A percentile compares a stretch with the other conserved stretches of the same genome.
Evolutionary conservation across 2,888 invertebrate species (phyloP).

Genomic region (Uloborus plumipes): DNA sequence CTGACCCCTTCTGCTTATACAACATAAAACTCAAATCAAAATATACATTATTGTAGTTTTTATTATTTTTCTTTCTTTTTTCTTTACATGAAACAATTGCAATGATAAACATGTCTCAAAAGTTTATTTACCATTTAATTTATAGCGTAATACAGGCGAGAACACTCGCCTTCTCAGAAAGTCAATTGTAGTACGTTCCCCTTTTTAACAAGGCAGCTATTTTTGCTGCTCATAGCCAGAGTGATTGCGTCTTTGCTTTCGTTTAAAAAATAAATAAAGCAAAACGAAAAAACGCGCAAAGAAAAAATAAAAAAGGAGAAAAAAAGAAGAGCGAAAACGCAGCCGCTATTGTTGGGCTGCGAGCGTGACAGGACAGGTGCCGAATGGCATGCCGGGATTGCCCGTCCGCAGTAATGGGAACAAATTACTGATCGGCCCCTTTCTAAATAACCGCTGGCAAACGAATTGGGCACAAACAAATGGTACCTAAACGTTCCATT

Average conservation of each 20-base stretch:
- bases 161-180: no score
- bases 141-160: no score
- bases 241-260: conserved; percentile 18
- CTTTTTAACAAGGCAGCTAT: neutral
- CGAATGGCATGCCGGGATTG: conserved; percentile 40
- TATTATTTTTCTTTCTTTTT: no score
- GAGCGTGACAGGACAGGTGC: conserved; percentile 46
- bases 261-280: conserved; percentile 2
- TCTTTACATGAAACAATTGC: no score
- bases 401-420: conserved; percentile 38
- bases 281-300: neutral
- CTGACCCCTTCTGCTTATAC: no score
- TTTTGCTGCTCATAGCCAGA: neutral
- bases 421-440: conserved; percentile 50
- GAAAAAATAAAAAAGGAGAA: neutral
- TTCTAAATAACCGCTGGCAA: conserved; percentile 43
- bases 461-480: conserved; percentile 55
- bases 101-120: no score
- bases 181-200: no score
- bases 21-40: no score
- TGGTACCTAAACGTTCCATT: conserved; percentile 59
- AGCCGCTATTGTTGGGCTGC: neutral
- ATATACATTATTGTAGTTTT: no score
- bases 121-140: no score
- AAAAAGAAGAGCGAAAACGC: neutral